Evolutionary conservation across 2,888 invertebrate species (phyloP).

Genomic region (Elysia crispata): DNA sequence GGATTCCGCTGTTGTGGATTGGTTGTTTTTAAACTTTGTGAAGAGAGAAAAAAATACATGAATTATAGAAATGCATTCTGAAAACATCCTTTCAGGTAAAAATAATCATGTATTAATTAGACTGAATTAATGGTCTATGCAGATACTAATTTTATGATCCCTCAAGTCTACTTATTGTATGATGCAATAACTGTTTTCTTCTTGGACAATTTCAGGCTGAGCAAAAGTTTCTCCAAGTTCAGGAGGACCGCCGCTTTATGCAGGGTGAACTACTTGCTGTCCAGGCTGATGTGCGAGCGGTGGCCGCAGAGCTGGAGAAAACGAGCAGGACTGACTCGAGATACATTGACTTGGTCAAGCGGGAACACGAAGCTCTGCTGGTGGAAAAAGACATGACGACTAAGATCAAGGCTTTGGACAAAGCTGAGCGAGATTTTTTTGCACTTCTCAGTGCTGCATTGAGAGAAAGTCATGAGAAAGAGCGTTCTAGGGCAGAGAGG

Average conservation of each 20-base stretch:
- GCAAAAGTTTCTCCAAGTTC: slow-evolving; percentile 65
- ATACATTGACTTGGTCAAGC: slow-evolving; percentile 86
- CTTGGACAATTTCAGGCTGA: slow-evolving; percentile 69
- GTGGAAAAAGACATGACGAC: slow-evolving; percentile 78
- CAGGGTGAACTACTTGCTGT: slow-evolving; percentile 65
- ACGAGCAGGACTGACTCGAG: slow-evolving; percentile 87
- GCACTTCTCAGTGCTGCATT: slow-evolving; percentile 86
- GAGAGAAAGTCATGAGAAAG: slow-evolving; percentile 89
- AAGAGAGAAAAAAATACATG: too few relatives aligned
- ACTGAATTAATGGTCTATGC: too few relatives aligned
- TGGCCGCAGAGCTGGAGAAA: slow-evolving; percentile 87
- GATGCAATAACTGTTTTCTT: slow-evolving; percentile 2
- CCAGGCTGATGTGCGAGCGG: slow-evolving; percentile 81
- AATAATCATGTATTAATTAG: too few relatives aligned
- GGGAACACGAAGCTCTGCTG: slow-evolving; percentile 79
- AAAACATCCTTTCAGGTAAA: too few relatives aligned
- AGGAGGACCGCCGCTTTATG: slow-evolving; percentile 66
- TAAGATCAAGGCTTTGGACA: slow-evolving; percentile 84
- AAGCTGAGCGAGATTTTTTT: slow-evolving; percentile 85
- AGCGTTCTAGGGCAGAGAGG: slow-evolving; percentile 87
- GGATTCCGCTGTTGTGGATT: too few relatives aligned
- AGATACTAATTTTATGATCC: too few relatives aligned
- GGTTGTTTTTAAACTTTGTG: too few relatives aligned
- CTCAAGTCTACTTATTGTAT: slow-evolving; percentile 41
- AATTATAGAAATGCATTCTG: too few relatives aligned